phyloP scores from a whole-genome alignment of 2,888 invertebrate species.

The Macaria liturata region DNA sequence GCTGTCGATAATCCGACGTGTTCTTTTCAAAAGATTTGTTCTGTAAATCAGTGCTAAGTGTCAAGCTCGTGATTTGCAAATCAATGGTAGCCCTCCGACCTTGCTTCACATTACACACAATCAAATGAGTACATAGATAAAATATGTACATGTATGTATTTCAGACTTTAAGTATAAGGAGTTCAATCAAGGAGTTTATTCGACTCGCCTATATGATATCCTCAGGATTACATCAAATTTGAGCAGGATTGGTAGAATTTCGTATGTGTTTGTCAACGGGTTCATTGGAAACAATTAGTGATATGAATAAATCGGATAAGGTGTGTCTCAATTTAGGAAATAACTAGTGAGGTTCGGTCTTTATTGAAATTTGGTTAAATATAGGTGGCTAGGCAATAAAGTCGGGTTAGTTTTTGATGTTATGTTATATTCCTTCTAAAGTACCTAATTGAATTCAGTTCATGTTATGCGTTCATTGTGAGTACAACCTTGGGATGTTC shows the following conservation, averaged over 20 bases:
- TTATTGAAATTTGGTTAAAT: too few species aligned
- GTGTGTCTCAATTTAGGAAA: too few species aligned
- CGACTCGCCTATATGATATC: too few species aligned
- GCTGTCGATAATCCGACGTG: conserved; percentile 36
- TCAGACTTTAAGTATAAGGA: too few species aligned
- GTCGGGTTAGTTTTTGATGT: not conserved
- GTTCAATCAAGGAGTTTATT: too few species aligned
- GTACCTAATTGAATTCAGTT: not conserved
- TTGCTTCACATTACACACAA: not conserved
- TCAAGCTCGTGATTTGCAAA: conserved; percentile 40
- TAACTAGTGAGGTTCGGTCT: too few species aligned
- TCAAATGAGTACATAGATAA: not conserved
- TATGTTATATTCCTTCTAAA: not conserved
- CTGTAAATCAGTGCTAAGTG: conserved; percentile 38
- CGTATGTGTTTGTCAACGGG: too few species aligned
- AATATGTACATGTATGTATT: not conserved
- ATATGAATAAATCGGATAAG: too few species aligned
- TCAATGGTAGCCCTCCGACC: conserved; percentile 13
- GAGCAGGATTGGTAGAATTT: too few species aligned
- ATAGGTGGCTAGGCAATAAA: too few species aligned
- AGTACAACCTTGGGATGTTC: not conserved
- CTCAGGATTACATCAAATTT: too few species aligned
- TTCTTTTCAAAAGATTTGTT: conserved; percentile 41
- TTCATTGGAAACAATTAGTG: too few species aligned
- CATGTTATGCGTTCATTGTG: not conserved